phyloP scores from a whole-genome alignment of 2,113 vertebrate species.

The Pseudorectes ferrugineus region DNA sequence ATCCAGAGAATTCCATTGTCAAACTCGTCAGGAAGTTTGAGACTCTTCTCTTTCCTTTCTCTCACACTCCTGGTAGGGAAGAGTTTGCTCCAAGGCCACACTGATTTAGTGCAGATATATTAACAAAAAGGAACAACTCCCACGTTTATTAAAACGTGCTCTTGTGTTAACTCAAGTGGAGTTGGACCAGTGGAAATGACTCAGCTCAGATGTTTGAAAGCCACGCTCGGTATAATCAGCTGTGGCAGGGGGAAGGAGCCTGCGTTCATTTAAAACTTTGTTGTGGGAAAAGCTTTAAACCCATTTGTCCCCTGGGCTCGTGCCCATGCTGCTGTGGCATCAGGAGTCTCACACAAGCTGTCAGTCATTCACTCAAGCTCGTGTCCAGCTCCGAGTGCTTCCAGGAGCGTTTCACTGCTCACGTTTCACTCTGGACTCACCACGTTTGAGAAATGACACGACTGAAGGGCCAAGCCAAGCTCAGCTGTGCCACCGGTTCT shows the following conservation, averaged over 20 bases:
- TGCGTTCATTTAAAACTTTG: neutral
- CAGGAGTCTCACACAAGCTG: neutral
- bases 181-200: neutral
- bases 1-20: neutral
- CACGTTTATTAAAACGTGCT: neutral
- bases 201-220: neutral
- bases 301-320: neutral
- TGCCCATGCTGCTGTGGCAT: fast-evolving
- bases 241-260: neutral
- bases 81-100: neutral
- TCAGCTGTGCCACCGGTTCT: neutral
- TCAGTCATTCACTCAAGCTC: neutral
- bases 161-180: neutral
- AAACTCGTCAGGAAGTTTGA: neutral
- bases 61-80: neutral
- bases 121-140: neutral
- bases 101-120: neutral
- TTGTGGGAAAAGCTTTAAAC: neutral
- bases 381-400: fast-evolving
- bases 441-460: fast-evolving
- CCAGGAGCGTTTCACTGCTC: neutral
- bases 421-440: fast-evolving
- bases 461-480: neutral
- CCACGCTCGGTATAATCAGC: neutral
- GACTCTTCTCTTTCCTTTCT: neutral